A percentile compares a stretch with the other conserved stretches of the same genome.
Evolutionary conservation across 2,888 invertebrate species (phyloP).

Genomic region (Pantelozetes paolii): DNA sequence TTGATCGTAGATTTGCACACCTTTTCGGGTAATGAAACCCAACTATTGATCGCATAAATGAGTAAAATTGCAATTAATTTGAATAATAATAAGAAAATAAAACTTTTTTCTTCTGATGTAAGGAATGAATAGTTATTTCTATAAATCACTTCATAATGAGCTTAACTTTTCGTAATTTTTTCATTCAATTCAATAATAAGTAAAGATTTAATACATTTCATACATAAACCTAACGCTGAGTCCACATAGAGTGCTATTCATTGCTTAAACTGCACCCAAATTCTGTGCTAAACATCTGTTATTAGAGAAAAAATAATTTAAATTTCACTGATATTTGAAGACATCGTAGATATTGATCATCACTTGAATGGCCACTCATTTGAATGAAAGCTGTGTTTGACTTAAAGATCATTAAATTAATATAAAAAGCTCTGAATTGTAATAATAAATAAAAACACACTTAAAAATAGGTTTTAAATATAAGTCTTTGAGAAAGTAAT

Average conservation of each 20-base stretch:
- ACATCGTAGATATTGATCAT: constrained; percentile 21
- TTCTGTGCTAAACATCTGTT: constrained; percentile 33
- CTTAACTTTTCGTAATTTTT: not conserved
- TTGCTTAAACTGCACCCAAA: constrained; percentile 11
- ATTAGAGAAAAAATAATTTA: constrained; percentile 7
- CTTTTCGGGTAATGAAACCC: not conserved
- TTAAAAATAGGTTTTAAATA: not conserved
- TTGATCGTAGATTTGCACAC: not conserved
- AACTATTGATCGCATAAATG: not conserved
- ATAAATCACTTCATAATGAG: constrained; percentile 23
- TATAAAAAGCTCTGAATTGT: not conserved
- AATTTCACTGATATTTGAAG: not conserved
- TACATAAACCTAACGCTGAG: not conserved
- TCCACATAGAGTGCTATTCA: not conserved
- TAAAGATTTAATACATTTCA: constrained; percentile 2
- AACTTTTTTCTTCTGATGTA: not conserved
- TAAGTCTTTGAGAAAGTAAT: not conserved
- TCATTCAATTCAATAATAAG: not conserved
- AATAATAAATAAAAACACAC: not conserved
- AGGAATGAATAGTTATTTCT: not conserved
- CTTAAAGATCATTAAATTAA: constrained; percentile 18
- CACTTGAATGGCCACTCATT: not conserved
- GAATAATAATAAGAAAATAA: constrained; percentile 11
- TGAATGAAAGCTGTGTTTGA: not conserved
- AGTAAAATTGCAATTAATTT: constrained; percentile 6